phyloP scores from a whole-genome alignment of 2,888 invertebrate genomes.

The Timema podura region DNA sequence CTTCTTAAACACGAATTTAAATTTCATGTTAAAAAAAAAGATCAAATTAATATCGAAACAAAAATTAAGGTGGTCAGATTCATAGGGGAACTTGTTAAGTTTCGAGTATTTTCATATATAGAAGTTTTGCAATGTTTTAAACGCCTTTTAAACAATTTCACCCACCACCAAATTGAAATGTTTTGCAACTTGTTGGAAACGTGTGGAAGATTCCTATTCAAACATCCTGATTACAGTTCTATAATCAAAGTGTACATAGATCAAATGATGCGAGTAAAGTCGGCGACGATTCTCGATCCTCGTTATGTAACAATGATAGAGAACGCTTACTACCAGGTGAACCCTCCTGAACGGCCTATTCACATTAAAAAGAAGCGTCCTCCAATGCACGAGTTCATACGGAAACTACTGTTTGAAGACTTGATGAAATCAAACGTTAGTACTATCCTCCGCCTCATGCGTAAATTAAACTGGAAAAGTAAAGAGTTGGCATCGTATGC shows the following conservation, averaged over 20 bases:
- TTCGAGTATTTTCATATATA: constrained; percentile 85
- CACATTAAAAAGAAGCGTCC: constrained; percentile 58
- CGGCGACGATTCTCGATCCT: constrained; percentile 77
- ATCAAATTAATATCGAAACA: constrained; percentile 59
- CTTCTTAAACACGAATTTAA: constrained; percentile 91
- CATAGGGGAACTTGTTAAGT: constrained; percentile 94
- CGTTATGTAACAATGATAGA: constrained; percentile 92
- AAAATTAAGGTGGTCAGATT: constrained; percentile 89
- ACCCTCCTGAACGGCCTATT: constrained; percentile 75
- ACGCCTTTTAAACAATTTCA: constrained; percentile 87
- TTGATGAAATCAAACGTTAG: constrained; percentile 83
- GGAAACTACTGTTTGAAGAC: constrained; percentile 63
- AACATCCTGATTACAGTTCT: constrained; percentile 85
- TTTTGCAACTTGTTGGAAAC: constrained; percentile 92
- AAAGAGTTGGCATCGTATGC: constrained; percentile 67
- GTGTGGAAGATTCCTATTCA: constrained; percentile 88
- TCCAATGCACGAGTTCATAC: constrained; percentile 84
- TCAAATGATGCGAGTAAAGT: constrained; percentile 94
- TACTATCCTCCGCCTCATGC: constrained; percentile 76
- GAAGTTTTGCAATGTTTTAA: constrained; percentile 91
- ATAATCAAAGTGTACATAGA: constrained; percentile 91
- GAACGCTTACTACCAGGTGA: constrained; percentile 93
- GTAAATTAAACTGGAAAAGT: constrained; percentile 88
- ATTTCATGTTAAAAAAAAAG: constrained; percentile 86
- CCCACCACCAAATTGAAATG: constrained; percentile 95